phyloP scores from a whole-genome alignment of 30 jellyfish, hydroid and myxozoan genomes.

The Chironex yamaguchii region DNA sequence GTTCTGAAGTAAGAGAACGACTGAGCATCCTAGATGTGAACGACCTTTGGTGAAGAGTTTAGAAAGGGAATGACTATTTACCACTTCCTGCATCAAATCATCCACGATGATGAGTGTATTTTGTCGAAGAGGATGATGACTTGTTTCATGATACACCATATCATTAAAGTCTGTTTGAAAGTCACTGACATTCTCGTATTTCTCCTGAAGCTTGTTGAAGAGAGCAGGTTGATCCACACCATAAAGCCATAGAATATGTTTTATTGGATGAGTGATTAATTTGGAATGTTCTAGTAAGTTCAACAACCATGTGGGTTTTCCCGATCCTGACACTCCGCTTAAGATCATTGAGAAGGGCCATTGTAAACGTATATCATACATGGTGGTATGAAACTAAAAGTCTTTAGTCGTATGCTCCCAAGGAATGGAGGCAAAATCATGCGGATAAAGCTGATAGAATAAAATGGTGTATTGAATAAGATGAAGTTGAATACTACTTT shows the following conservation, averaged over 20 bases:
- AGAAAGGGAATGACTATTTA: background rate
- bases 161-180: constrained; percentile 13
- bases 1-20: constrained; percentile 21
- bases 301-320: constrained; percentile 59
- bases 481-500: too few species aligned
- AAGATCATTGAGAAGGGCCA: constrained; percentile 31
- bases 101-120: constrained; percentile 2
- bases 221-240: constrained; percentile 36
- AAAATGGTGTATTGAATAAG: too few species aligned
- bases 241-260: constrained; percentile 11
- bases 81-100: constrained; percentile 44
- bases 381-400: too few species aligned
- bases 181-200: background rate
- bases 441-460: too few species aligned
- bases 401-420: too few species aligned
- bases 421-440: too few species aligned
- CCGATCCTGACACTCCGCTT: constrained; percentile 21
- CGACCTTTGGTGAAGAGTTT: constrained; percentile 48
- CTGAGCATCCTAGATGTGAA: constrained; percentile 3
- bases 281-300: background rate
- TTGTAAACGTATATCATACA: constrained; percentile 24
- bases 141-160: constrained; percentile 4
- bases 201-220: constrained; percentile 1
- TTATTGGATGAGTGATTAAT: background rate
- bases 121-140: background rate